Percentiles rank a stretch among this genome's conserved stretches.
phyloP scores from a whole-genome alignment of 2,888 invertebrate genomes.

The Druceiella hillmani region DNA sequence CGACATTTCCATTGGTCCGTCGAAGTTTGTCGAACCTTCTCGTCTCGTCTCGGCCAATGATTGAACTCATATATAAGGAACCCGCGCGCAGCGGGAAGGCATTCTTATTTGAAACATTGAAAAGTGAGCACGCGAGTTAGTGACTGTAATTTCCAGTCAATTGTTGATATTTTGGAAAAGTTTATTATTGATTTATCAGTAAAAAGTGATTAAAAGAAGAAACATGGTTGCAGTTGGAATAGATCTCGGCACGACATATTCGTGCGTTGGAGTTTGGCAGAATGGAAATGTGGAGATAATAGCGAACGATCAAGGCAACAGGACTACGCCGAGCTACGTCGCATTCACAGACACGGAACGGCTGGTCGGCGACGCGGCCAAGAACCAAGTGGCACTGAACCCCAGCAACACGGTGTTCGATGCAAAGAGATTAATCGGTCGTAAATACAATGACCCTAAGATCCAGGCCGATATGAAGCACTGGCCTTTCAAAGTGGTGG shows the following conservation, averaged over 20 bases:
- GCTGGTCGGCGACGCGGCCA: constrained; percentile 81
- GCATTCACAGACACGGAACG: constrained; percentile 82
- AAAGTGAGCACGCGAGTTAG: too few species aligned
- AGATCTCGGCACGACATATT: constrained; percentile 84
- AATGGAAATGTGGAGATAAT: constrained; percentile 78
- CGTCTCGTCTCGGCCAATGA: too few species aligned
- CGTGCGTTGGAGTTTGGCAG: constrained; percentile 82
- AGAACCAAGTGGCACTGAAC: constrained; percentile 76
- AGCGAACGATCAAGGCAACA: constrained; percentile 84
- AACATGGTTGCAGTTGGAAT: constrained; percentile 59
- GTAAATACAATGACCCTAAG: constrained; percentile 67
- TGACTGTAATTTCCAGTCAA: too few species aligned
- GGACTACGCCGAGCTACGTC: constrained; percentile 84
- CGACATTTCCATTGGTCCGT: too few species aligned
- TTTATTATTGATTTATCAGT: too few species aligned
- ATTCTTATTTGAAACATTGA: too few species aligned
- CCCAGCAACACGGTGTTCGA: constrained; percentile 70
- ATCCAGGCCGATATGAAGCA: constrained; percentile 76
- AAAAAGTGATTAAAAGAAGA: constrained; percentile 21
- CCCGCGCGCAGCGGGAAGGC: too few species aligned
- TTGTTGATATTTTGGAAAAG: too few species aligned
- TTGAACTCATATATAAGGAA: too few species aligned
- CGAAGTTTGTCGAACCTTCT: too few species aligned
- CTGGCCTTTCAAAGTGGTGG: constrained; percentile 76
- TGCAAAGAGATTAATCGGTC: constrained; percentile 72